Evolutionary conservation across 2,888 invertebrate species (phyloP), one percentile per base, ranked within the genome.

Genomic region (Piscicola geometra): DNA sequence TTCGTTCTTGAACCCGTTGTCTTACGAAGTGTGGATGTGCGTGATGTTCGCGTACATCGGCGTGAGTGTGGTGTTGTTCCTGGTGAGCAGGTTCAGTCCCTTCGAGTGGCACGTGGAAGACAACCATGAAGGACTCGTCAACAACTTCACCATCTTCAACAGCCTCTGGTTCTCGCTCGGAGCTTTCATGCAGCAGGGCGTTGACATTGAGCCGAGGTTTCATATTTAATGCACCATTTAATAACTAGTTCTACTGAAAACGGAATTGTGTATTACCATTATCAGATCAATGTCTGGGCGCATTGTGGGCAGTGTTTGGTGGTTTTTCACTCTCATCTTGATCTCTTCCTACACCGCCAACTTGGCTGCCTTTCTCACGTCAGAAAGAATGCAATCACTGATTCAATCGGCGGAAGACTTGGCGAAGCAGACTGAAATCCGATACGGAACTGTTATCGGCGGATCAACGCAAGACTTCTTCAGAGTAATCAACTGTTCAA

Each of bases 291-390:
- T 93, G 80, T 93, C 94, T 0, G 94, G 94, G 3, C 89, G 98
- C 77, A 96, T 98, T 82, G 98, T 97, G 1, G 96, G 96, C 60
- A 93, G 94, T 60, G 96, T 97, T 0, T 99, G 98, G 98, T 99
- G 98, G 96, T 98, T 98, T 87, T 99, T 99, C 87, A 97, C 97
- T 0, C 88, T 99, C 78, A 98, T 98, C 83, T 89, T 98, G 76
- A 94, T 97, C 79, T 97, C 97, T 75, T 97, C 97, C 33, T 99
- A 99, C 86, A 99, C 98, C 66, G 98, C 98, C 77, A 99, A 99
- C 86, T 88, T 99, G 77, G 86, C 86, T 41, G 98, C 98, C 1
- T 98, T 97, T 86, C 89, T 98, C 76, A 99, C 98, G 21, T 92
- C 97, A 76, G 96, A 97, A 86, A 89, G 96, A 80, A 95, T 97